Conservation (phyloP, 2,113 vertebrate genomes). For the Hyperopisus bebe region DNA sequence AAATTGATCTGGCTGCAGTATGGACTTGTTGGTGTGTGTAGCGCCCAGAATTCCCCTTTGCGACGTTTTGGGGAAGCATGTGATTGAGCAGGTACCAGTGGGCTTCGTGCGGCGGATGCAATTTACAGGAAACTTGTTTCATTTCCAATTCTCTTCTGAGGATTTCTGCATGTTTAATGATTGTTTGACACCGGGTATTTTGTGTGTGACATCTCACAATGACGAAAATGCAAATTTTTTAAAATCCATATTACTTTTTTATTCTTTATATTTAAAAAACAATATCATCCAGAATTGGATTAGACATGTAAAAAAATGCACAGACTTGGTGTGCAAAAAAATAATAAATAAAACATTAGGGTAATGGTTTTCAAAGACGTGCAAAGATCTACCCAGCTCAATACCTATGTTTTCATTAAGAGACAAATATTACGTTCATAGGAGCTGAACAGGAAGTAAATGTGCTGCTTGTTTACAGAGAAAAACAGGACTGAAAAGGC, state of each 20-base stretch:
- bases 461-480: not conserved
- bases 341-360: constrained; percentile 6
- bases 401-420: not conserved
- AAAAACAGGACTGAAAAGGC: not conserved
- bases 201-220: not conserved
- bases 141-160: not conserved
- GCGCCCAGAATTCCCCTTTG: too few relatives aligned
- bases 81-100: too few relatives aligned
- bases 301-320: not conserved
- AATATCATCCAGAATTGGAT: not conserved
- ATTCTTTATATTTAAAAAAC: constrained; percentile 6
- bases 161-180: not conserved
- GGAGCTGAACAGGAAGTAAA: not conserved
- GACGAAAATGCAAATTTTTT: not conserved
- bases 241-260: not conserved
- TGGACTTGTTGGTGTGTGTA: too few relatives aligned
- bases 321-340: not conserved
- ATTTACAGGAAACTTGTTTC: not conserved
- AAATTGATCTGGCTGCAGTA: too few relatives aligned
- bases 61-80: too few relatives aligned
- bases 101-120: not conserved
- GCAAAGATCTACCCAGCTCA: not conserved
- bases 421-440: not conserved
- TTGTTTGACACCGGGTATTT: not conserved
- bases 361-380: not conserved